phyloP scores from a whole-genome alignment of 2,797 vertebrate genomes.

The Manis crassicaudata region DNA sequence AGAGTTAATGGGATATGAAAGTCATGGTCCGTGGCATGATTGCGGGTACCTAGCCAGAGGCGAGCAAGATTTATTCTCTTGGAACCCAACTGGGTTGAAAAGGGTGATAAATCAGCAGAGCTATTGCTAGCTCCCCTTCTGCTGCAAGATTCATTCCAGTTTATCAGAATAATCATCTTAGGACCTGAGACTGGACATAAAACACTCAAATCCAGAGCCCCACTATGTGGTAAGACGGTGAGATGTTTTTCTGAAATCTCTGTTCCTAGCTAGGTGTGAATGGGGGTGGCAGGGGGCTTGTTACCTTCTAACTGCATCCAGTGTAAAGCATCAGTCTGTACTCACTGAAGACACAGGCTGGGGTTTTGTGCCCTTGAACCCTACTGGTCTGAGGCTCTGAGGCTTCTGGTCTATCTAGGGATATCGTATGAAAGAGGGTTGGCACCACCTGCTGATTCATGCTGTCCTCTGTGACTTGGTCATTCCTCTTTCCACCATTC shows the following conservation, averaged over 20 bases:
- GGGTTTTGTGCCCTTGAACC: background rate
- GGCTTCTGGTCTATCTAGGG: background rate
- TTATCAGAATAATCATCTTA: slow-evolving; percentile 83
- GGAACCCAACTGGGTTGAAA: slow-evolving; percentile 81
- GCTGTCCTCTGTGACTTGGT: background rate
- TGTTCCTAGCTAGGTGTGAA: slow-evolving; percentile 30
- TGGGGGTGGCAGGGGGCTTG: background rate
- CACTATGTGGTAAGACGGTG: slow-evolving; percentile 67
- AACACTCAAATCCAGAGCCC: slow-evolving; percentile 72
- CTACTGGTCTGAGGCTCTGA: background rate
- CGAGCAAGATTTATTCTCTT: slow-evolving; percentile 82
- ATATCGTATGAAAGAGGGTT: background rate
- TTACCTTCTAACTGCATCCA: background rate
- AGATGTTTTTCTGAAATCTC: slow-evolving; percentile 58
- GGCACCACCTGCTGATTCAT: background rate
- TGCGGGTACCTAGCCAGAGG: slow-evolving; percentile 78
- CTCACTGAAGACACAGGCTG: background rate
- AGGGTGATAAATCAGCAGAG: slow-evolving; percentile 80
- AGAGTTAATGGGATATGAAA: slow-evolving; percentile 83
- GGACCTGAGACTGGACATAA: slow-evolving; percentile 68
- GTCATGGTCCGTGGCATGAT: slow-evolving; percentile 79
- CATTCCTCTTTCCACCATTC: background rate
- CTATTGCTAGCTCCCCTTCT: slow-evolving; percentile 78
- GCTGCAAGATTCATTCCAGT: slow-evolving; percentile 77
- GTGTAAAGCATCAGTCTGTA: background rate